Evolutionary conservation across 2,797 vertebrate genomes (phyloP), one percentile per base, ranked within the genome.

Genomic region (Geotrypetes seraphini): DNA sequence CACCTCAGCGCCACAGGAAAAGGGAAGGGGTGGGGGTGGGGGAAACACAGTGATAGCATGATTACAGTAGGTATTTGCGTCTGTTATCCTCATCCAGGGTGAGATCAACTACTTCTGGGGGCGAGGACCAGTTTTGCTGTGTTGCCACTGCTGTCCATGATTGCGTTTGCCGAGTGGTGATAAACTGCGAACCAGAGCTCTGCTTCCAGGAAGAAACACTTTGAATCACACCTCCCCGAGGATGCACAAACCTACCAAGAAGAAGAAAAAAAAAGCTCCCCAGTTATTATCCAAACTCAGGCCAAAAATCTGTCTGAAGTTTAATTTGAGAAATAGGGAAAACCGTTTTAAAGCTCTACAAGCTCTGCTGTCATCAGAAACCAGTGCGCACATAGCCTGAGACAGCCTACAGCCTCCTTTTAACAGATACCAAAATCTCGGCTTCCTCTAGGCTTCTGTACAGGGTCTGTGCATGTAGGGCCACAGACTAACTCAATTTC

Each of bases 171-270:
- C 83, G 85, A 57, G 73, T 43, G 69, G 65, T 84, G 20, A 80
- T 72, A 15, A 83, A 84, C 42, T 78, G 81, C 6, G 86, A 71
- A 56, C 81, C 61, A 1, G 86, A 69, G 33, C 69, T 80, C 1
- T 83, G 87, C 66, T 92, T 97, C 88, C 92, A 97, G 11, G 91
- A 88, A 50, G 92, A 90, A 39, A 96, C 79, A 8, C 88, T 92
- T 71, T 97, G 93, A 61, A 98, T 98, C 57, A 97, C 94, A 3
- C 94, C 95, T 49, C 90, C 91, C 23, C 88, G 69, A n/a, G 92
- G 94, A 69, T 92, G 86, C 53, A 81, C 73, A 25, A 84, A 88
- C 69, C 89, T 92, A 70, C 6, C 27, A 22, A 2, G 7, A 26
- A 42, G 17, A 17, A 16, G 38, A 34, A 10, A 4, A 10, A 2